Conservation (phyloP, 2,888 invertebrate species). For the Ctenicera cuprea region DNA sequence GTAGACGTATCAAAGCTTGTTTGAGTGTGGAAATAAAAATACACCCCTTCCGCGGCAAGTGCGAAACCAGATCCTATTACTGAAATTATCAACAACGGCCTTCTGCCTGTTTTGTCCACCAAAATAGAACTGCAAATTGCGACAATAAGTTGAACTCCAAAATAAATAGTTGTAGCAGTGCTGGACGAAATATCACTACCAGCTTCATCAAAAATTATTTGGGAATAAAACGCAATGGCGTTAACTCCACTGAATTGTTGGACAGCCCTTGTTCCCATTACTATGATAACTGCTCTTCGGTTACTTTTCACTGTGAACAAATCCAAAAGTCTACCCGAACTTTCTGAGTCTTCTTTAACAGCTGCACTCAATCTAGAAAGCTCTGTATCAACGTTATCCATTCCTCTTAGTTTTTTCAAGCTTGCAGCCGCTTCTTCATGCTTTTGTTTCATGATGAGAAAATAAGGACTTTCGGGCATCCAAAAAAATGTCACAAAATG, state of each 20-base stretch:
- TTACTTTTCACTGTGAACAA: slow-evolving; percentile 76
- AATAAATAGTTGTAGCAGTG: slow-evolving; percentile 65
- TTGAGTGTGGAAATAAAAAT: slow-evolving; percentile 71
- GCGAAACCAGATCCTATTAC: slow-evolving; percentile 71
- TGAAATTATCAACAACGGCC: slow-evolving; percentile 74
- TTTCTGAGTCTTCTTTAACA: slow-evolving; percentile 71
- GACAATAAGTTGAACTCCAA: slow-evolving; percentile 76
- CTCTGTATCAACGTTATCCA: slow-evolving; percentile 72
- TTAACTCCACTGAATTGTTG: slow-evolving; percentile 78
- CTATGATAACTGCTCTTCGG: slow-evolving; percentile 79
- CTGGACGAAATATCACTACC: slow-evolving; percentile 70
- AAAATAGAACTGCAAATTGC: slow-evolving; percentile 75
- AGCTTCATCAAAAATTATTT: slow-evolving; percentile 72
- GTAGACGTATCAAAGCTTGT: slow-evolving; percentile 65
- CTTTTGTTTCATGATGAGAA: slow-evolving; percentile 69
- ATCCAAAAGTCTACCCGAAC: slow-evolving; percentile 75
- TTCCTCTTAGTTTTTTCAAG: slow-evolving; percentile 73
- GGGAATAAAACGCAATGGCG: slow-evolving; percentile 79
- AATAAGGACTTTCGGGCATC: slow-evolving; percentile 79
- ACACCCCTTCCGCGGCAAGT: slow-evolving; percentile 69
- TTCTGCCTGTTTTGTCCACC: slow-evolving; percentile 76
- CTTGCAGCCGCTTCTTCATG: slow-evolving; percentile 72
- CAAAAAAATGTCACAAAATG: slow-evolving; percentile 72
- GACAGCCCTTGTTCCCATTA: slow-evolving; percentile 75
- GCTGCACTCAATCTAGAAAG: slow-evolving; percentile 64